Evolutionary conservation across 2,113 vertebrate genomes (phyloP).

Genomic region (Numenius arquata): DNA sequence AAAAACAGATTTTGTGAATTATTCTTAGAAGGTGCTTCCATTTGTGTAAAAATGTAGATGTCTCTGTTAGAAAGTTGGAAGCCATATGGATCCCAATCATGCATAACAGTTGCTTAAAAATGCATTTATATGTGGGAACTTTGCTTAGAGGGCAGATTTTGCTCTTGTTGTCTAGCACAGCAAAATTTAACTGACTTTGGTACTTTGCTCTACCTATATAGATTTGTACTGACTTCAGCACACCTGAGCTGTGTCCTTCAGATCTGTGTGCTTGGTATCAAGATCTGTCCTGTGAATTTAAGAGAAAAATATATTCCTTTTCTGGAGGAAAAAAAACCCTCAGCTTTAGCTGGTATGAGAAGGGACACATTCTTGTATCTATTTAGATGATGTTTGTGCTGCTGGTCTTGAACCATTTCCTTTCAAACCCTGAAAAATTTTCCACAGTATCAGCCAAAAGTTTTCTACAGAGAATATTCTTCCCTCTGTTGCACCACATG

Average conservation of each 20-base stretch:
- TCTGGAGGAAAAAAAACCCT: background rate
- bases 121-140: background rate
- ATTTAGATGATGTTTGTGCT: background rate
- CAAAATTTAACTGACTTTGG: background rate
- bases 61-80: background rate
- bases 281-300: background rate
- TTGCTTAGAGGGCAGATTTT: background rate
- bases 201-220: background rate
- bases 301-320: background rate
- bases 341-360: background rate
- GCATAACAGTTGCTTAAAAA: background rate
- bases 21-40: background rate
- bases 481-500: background rate
- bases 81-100: background rate
- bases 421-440: background rate
- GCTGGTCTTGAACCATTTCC: background rate
- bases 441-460: background rate
- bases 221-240: background rate
- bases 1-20: background rate
- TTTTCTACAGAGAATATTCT: background rate
- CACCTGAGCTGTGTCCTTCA: background rate
- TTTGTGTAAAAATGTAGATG: slow-evolving; percentile 1
- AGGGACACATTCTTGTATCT: background rate
- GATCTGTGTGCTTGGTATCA: background rate
- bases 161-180: background rate